phyloP scores from a whole-genome alignment of 2,888 invertebrate species.

The Flexamia atlantica region DNA sequence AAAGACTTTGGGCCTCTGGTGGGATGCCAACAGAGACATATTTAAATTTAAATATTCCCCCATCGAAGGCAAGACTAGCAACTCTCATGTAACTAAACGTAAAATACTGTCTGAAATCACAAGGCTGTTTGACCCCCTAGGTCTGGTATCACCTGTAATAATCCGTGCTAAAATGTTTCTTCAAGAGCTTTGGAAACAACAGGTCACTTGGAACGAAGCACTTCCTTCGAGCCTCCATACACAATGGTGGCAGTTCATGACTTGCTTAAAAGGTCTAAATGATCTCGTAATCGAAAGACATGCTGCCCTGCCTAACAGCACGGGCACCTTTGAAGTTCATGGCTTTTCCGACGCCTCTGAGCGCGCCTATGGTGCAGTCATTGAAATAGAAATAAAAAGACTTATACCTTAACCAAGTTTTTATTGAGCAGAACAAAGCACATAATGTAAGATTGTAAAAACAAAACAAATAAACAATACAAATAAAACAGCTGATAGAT shows the following conservation, averaged over 20 bases:
- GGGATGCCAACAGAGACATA: constrained; percentile 11
- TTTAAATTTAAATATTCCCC: constrained; percentile 25
- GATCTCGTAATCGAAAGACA: background rate
- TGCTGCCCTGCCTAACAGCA: background rate
- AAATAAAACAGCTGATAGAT: no score
- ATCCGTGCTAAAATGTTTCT: background rate
- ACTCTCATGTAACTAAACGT: background rate
- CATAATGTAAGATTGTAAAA: no score
- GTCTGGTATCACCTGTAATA: constrained; percentile 3
- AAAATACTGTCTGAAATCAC: background rate
- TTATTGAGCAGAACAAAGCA: no score
- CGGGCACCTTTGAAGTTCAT: background rate
- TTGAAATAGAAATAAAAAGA: no score
- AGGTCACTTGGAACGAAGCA: background rate
- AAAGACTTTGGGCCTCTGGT: constrained; percentile 36
- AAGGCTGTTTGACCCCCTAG: constrained; percentile 12
- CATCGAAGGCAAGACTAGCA: background rate
- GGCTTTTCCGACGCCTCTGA: constrained; percentile 61
- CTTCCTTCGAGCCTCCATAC: background rate
- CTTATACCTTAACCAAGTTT: no score
- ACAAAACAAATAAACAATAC: no score
- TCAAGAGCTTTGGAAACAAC: constrained; percentile 17
- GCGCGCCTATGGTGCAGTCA: constrained; percentile 54
- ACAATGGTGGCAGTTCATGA: background rate
- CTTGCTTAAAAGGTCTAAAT: background rate